Evolutionary conservation across 2,113 vertebrate genomes (phyloP).

Genomic region (Equus przewalskii): DNA sequence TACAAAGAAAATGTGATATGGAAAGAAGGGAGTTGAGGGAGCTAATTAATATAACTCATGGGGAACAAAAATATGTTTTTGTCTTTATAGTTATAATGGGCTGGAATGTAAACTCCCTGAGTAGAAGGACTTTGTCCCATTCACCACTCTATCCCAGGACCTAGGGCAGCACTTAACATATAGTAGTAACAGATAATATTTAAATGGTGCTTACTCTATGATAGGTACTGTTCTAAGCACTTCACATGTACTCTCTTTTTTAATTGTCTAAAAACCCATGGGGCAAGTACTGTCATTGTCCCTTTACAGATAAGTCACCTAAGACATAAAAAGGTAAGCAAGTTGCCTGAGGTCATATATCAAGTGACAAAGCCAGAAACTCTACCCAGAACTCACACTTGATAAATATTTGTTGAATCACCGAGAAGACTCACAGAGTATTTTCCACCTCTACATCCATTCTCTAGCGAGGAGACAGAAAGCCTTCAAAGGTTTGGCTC

Average conservation of each 20-base stretch:
- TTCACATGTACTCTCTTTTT: not conserved
- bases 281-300: too few relatives aligned
- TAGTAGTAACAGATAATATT: not conserved
- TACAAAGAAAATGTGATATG: not conserved
- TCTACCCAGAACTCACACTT: not conserved
- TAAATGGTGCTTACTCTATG: not conserved
- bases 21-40: not conserved
- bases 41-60: not conserved
- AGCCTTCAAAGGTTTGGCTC: not conserved
- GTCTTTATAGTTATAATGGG: not conserved
- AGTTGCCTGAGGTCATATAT: not conserved
- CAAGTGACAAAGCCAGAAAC: not conserved
- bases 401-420: not conserved
- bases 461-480: not conserved
- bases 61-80: not conserved
- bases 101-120: not conserved
- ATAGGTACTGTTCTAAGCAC: not conserved
- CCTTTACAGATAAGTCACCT: too few relatives aligned
- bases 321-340: not conserved
- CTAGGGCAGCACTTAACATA: not conserved
- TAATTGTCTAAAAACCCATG: not conserved
- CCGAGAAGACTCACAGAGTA: not conserved
- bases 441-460: not conserved
- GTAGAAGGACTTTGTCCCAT: not conserved
- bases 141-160: not conserved